Evolutionary conservation across 2,888 invertebrate species (phyloP).

Genomic region (Hypercompe scribonia): DNA sequence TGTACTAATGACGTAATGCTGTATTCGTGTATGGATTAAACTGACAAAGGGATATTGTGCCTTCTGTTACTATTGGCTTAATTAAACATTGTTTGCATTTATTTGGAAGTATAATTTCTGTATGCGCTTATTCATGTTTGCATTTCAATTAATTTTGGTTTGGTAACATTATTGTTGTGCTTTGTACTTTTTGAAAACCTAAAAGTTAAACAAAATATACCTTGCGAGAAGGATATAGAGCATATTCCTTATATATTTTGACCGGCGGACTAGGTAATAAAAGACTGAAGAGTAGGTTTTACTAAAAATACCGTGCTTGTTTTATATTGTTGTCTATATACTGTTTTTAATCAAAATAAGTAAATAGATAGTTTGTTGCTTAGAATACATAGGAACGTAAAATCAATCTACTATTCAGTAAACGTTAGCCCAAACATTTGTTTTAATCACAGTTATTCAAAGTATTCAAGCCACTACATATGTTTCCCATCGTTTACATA

Average conservation of each 20-base stretch:
- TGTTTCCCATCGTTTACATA: background rate
- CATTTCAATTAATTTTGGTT: background rate
- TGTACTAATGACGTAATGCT: conserved; percentile 73
- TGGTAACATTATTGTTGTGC: background rate
- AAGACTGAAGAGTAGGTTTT: background rate
- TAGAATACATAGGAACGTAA: background rate
- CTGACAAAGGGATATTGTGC: conserved; percentile 58
- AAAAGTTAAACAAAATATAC: background rate
- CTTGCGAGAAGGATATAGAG: background rate
- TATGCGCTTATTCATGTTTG: conserved; percentile 9
- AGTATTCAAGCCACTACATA: background rate
- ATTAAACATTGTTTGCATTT: conserved; percentile 55
- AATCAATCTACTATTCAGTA: background rate
- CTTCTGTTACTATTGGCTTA: conserved; percentile 48
- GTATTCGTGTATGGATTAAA: conserved; percentile 68
- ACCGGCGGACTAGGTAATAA: background rate
- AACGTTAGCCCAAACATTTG: background rate
- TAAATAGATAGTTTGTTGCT: background rate
- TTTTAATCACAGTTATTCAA: background rate
- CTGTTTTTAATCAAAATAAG: background rate
- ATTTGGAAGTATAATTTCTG: conserved; percentile 53
- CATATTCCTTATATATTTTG: background rate
- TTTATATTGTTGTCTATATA: background rate
- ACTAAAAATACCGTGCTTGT: background rate
- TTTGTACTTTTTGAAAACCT: background rate